Base-by-base conservation (phyloP, 2,113 vertebrate species). In the Numenius arquata region DNA sequence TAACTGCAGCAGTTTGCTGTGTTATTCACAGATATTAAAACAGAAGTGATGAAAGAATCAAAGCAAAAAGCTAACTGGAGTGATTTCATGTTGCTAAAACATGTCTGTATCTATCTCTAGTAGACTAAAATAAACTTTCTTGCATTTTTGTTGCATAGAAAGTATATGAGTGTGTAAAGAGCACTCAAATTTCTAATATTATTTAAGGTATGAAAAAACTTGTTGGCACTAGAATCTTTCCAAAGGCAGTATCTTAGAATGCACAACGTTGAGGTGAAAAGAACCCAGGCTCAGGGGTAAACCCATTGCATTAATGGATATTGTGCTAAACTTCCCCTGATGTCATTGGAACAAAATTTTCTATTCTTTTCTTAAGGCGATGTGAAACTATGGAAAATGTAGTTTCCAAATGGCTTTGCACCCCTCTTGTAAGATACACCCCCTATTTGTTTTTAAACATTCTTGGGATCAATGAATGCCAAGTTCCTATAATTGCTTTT, bases 351-450 rank as follows among this genome's bases (percentile, higher is more conserved):
- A 86, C 11, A 56, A 84, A 67, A 83, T 40, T 61, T 63, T 66
- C 16, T 74, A 1, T 76, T 67, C 5, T 82, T 72, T 70, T 26
- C 61, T 52, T 62, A 52, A 80, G 30, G 13, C 41, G 53, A 7
- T 32, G 26, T 43, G 65, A 90, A 83, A 68, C 70, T 61, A 22
- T 2, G 59, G 50, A 74, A 82, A 86, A 80, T 16, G 30, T 40
- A 27, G 23, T 58, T 92, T 94, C 48, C 27, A 56, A 79, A 63
- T 89, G 95, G 53, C 23, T 96, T 97, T 97, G 95, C 96, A 96
- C 84, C 89, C 74, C 66, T 95, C 81, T 56, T 62, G 43, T 61
- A 65, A 45, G 22, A 71, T 65, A 55, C 3, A 58, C 66, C 3
- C n/a, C 40, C 36, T 48, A 4, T 66, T 26, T 43, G 38, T 38